These are phyloP conservation scores for Antheraea assamensis DNA, from an alignment of 2,888 invertebrate species.

Conservation along the genomic window DNA sequence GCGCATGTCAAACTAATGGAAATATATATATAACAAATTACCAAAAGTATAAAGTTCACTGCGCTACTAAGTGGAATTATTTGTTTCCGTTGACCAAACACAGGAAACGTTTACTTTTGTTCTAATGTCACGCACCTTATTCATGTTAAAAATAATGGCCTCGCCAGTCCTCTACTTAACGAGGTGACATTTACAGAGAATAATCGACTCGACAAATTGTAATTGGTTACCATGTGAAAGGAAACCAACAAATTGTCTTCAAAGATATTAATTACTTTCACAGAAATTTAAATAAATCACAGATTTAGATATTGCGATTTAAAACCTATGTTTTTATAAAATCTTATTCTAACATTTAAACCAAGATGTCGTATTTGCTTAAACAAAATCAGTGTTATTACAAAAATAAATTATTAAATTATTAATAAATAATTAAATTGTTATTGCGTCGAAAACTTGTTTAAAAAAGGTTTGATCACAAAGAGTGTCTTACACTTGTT, in stretches of 20 bases:
- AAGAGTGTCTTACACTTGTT: too few species aligned
- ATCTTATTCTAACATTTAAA: background rate
- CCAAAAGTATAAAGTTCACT: slow-evolving; percentile 28
- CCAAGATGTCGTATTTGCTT: too few species aligned
- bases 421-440: too few species aligned
- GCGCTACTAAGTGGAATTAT: slow-evolving; percentile 58
- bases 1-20: slow-evolving; percentile 32
- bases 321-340: background rate
- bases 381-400: too few species aligned
- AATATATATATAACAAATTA: slow-evolving; percentile 33
- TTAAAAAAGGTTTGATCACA: too few species aligned
- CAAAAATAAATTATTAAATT: too few species aligned
- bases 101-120: slow-evolving; percentile 66
- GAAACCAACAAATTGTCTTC: background rate
- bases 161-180: slow-evolving; percentile 29
- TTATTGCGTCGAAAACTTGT: too few species aligned
- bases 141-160: slow-evolving; percentile 18
- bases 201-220: slow-evolving; percentile 2
- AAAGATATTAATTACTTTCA: background rate
- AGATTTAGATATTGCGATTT: background rate
- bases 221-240: slow-evolving; percentile 8
- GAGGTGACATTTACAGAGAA: slow-evolving; percentile 10
- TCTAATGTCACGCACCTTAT: slow-evolving; percentile 53
- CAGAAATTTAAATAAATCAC: background rate
- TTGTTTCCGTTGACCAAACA: slow-evolving; percentile 55